Conservation (phyloP, 2,113 vertebrate genomes). For the Taxidea taxus region DNA sequence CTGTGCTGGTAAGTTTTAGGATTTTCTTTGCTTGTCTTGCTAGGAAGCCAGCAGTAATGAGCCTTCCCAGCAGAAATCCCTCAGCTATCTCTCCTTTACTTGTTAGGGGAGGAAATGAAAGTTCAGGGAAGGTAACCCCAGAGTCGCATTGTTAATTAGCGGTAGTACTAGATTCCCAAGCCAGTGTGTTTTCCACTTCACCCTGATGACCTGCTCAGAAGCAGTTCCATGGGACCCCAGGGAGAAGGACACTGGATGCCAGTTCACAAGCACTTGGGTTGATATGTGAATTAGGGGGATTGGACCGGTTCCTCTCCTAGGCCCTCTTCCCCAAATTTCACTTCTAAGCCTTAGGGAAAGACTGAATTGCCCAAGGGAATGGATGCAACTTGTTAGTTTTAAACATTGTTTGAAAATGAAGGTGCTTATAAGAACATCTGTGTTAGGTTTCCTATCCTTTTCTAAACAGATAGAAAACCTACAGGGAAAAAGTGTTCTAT, state of each 20-base stretch:
- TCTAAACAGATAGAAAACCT: not conserved
- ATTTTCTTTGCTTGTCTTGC: not conserved
- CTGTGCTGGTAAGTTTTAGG: not conserved
- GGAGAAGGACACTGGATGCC: not conserved
- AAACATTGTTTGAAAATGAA: not conserved
- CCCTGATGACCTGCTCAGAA: not conserved
- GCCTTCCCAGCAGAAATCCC: not conserved
- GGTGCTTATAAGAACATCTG: not conserved
- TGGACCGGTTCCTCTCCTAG: not conserved
- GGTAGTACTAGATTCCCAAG: not conserved
- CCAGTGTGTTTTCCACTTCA: not conserved
- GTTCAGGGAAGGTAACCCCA: not conserved
- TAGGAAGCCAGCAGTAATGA: not conserved
- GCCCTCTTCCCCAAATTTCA: not conserved
- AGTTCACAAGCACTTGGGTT: not conserved
- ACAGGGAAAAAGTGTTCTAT: not conserved
- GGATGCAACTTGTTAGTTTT: not conserved
- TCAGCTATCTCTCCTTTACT: not conserved
- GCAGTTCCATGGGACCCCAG: not conserved
- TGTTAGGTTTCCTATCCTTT: not conserved
- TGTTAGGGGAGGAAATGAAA: not conserved
- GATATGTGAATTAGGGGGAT: not conserved
- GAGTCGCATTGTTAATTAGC: not conserved
- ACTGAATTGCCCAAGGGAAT: not conserved
- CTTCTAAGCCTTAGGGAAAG: not conserved